Evolutionary conservation across 2,888 invertebrate genomes (phyloP), one percentile per base, ranked within the genome.

Genomic region (Heliothis peltigera): DNA sequence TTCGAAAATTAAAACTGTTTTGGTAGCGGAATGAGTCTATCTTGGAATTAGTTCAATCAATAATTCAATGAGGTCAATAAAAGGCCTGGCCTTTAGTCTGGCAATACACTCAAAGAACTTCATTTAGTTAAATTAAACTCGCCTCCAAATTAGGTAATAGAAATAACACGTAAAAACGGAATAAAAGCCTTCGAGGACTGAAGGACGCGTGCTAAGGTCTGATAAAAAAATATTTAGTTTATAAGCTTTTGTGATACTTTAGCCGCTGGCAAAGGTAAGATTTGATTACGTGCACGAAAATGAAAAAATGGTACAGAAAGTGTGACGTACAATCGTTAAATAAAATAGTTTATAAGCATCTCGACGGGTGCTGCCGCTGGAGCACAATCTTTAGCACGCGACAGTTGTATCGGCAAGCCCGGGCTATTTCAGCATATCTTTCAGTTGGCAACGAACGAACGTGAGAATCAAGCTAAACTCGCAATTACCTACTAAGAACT

Each of bases 401-500:
- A 73, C 73, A 74, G 64, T 55, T 73, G 75, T 73, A 73, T 73
- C 61, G 70, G 74, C 64, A 21, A 70, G 56, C 63, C 21, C 46
- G 56, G 43, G 66, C 57, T 51, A 64, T 49, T 75, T 44, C 74
- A 64, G 64, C 73, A 67, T 64, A 66, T 62, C 67, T 70, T 52
- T 61, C 43, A 69, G 55, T 59, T 65, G 63, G 58, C 75, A 75
- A 62, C 35, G 42, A 62, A 55, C 48, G 64, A 77, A 74, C 78
- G 70, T 77, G 80, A 75, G 78, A 80, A 75, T 74, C 66, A 75
- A 80, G 71, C 73, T 59, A 73, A 77, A 77, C 70, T 70, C 69
- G 72, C 80, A 86, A 82, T 81, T 79, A 79, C 79, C 80, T 83
- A 84, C 84, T 83, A 83, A 83, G 84, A 85, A 83, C 82, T 77